Conservation (phyloP, 2,113 vertebrate species). For the Thryonomys swinderianus region DNA sequence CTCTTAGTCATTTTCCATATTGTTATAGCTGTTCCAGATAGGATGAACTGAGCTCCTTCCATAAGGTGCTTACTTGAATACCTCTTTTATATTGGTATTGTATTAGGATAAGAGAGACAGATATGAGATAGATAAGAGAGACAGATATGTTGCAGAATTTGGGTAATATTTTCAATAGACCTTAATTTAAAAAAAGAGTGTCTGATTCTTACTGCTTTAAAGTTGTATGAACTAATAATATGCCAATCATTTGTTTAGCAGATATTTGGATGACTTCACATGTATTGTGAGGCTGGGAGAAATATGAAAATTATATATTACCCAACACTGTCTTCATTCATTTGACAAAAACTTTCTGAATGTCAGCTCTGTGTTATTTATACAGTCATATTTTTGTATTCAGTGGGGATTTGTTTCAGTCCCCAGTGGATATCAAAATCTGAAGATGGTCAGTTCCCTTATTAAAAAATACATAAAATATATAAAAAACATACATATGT, state of each 20-base stretch:
- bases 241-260: slow-evolving; percentile 14
- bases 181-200: background rate
- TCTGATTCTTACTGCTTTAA: slow-evolving; percentile 50
- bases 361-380: background rate
- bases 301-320: background rate
- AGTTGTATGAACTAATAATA: background rate
- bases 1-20: background rate
- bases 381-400: background rate
- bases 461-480: background rate
- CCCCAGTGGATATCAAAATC: background rate
- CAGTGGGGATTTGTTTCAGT: background rate
- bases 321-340: background rate
- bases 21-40: background rate
- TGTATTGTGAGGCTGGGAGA: background rate
- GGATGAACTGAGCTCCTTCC: background rate
- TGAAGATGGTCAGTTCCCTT: background rate
- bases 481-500: too few relatives aligned
- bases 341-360: slow-evolving; percentile 22
- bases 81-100: background rate
- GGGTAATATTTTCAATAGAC: background rate
- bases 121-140: slow-evolving; percentile 15
- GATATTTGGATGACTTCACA: slow-evolving; percentile 18
- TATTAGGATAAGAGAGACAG: background rate
- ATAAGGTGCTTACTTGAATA: slow-evolving; percentile 41
- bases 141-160: background rate